Base-by-base conservation (phyloP, 37 sponge, comb jelly and placozoan genomes). In the Mnemiopsis leidyi region DNA sequence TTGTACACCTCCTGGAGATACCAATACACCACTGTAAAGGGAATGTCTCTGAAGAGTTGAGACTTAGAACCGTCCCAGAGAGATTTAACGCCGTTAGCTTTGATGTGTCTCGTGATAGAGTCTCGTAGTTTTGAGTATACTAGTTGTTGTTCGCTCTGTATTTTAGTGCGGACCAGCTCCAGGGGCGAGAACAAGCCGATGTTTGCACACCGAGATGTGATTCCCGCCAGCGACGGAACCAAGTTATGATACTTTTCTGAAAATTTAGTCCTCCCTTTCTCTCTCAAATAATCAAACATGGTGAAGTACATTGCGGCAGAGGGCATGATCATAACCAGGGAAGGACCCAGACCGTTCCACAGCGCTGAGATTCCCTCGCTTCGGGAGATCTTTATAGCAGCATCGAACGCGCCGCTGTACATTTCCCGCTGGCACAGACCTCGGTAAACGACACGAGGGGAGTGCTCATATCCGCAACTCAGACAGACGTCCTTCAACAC, bases 11-110 rank as follows among this genome's bases (percentile, higher is more conserved):
- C 90, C 48, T 85, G 90, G 16, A 85, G 61, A 39, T 85, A 85
- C 90, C 90, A 85, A 26, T 85, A 85, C 3, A 85, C 90, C 61
- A 40, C 36, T 0, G 90, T 85, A 33, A 85, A 85, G 61, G 90
- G 90, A 0, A 85, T 0, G 29, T 85, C 90, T 40, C 90, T 13
- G 90, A 85, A 40, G 3, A 85, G 40, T 28, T 85, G 90, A 13
- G 90, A 38, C 24, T 40, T 38, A 13, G 90, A n/a, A 1, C 90
- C 90, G 30, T 28, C 35, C 90, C 90, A 85, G n/a, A 85, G 90
- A 2, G 90, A 85, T 39, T 37, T 38, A 7, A 38, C 61, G 0
- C 90, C 90, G 29, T 85, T 85, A n/a, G 28, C 3, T 85, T 18
- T 18, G 48, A 85, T 85, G 61, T 85, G 90, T 0, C 25, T 38